Evolutionary conservation across 2,797 vertebrate genomes (phyloP).

Genomic region (Cryptoblepharus egeriae): DNA sequence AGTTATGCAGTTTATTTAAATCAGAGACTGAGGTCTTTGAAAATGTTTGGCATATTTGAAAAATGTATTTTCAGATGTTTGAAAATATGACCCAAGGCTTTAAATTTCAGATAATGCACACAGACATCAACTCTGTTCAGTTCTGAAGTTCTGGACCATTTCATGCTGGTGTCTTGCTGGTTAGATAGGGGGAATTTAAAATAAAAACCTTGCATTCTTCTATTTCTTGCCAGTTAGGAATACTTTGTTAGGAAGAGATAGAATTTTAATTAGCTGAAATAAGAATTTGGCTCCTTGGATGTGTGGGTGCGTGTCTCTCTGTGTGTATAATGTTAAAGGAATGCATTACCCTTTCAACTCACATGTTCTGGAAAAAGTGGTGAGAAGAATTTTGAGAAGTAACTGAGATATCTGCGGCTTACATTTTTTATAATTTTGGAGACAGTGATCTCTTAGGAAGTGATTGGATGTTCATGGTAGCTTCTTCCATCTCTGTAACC

Average conservation of each 20-base stretch:
- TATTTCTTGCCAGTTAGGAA: not conserved
- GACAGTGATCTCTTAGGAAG: too few species aligned
- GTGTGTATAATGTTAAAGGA: not conserved
- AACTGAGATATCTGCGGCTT: not conserved
- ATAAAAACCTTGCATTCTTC: not conserved
- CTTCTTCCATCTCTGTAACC: too few species aligned
- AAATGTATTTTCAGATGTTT: slow-evolving; percentile 6
- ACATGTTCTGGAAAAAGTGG: slow-evolving; percentile 28
- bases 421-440: too few species aligned
- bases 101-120: not conserved
- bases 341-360: not conserved
- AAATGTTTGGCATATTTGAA: slow-evolving; percentile 2
- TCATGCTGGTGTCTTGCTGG: slow-evolving; percentile 18
- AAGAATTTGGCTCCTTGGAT: not conserved
- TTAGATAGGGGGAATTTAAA: not conserved
- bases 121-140: not conserved
- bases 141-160: not conserved
- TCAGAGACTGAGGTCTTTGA: slow-evolving; percentile 29
- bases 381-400: slow-evolving; percentile 7
- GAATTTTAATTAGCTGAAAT: slow-evolving; percentile 10
- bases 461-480: too few species aligned
- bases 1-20: slow-evolving; percentile 37
- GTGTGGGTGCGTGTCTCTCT: not conserved
- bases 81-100: slow-evolving; percentile 31
- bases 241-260: slow-evolving; percentile 2